phyloP scores from a whole-genome alignment of 2,797 vertebrate genomes.

The Brachymystax lenok region DNA sequence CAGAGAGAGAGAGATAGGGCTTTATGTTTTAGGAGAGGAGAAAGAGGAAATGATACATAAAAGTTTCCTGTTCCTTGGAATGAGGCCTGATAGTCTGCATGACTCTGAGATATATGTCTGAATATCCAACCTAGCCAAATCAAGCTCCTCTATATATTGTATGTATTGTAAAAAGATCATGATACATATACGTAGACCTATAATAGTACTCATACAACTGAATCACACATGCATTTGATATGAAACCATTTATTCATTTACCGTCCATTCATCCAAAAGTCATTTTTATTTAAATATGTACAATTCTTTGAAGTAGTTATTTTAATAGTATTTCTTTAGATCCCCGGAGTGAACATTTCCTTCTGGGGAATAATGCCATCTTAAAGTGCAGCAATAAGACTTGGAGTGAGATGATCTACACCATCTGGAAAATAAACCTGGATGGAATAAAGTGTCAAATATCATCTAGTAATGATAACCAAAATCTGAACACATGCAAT shows the following conservation, averaged over 20 bases:
- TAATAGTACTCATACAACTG: neutral
- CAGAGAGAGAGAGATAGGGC: neutral
- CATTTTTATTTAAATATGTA: neutral
- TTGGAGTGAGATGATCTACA: conserved; percentile 47
- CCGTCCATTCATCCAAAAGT: neutral
- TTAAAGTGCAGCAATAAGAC: conserved; percentile 56
- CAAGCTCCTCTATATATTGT: neutral
- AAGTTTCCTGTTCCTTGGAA: conserved; percentile 17
- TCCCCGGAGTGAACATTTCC: conserved; percentile 23
- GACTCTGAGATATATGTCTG: neutral
- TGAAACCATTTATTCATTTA: neutral
- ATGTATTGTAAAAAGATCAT: neutral
- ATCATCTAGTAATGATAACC: fast-evolving
- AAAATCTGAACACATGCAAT: conserved; percentile 11
- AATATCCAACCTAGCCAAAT: neutral
- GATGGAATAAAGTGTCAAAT: conserved; percentile 21
- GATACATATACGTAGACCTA: neutral
- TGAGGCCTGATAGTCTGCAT: conserved; percentile 12
- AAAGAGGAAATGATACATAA: conserved; percentile 26
- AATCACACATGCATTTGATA: neutral
- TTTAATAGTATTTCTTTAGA: conserved; percentile 41
- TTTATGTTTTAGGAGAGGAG: conserved; percentile 16
- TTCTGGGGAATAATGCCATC: conserved; percentile 29
- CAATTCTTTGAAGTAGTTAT: neutral
- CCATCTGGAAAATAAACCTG: conserved; percentile 57